Base-by-base conservation (phyloP, 2,888 invertebrate genomes). In the Cryptophagus acutangulus region DNA sequence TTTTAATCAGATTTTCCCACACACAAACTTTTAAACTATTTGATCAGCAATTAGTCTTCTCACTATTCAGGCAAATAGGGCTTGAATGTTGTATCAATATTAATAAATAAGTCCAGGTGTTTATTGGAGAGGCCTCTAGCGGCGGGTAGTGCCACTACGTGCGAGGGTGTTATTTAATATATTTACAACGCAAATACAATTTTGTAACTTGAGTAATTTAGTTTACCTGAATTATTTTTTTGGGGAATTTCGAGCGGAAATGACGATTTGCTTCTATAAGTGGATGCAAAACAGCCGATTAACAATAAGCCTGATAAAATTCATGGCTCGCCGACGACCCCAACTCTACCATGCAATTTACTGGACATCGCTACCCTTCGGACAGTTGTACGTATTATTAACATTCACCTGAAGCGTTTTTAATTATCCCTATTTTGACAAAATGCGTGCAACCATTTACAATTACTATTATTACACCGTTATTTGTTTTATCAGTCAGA, bases 291-390 rank as follows among this genome's bases (percentile, higher is more conserved):
- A 49, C 51, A 45, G 45, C 45, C 40, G 48, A 46, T 57, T 48
- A 54, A 47, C 52, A 49, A 55, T 26, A 41, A 45, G 43, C 45
- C 31, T 26, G 26, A 45, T 40, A 49, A 46, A 42, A 42, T 41
- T 40, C 43, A 57, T 53, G 58, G 43, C 47, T 46, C 45, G 47
- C 15, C 43, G 54, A 43, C 36, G 58, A 55, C 58, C 58, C 60
- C 43, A 43, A 26, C 5, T 26, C 12, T 6, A 20, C 26, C 26
- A 3, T n/a, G n/a, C n/a, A n/a, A n/a, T n/a, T n/a, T n/a, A n/a
- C n/a, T 26, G 26, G 26, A 12, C 26, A 26, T 6, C 3, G 3
- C 26, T 12, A n/a, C 26, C 26, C 26, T 26, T 4, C 9, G 9
- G n/a, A 26, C 12, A 26, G 26, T 6, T n/a, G 26, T 6, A n/a